Percentiles rank a stretch among this genome's conserved stretches.
Conservation (phyloP, 2,888 invertebrate species). For the Apomyelois bistriatella region DNA sequence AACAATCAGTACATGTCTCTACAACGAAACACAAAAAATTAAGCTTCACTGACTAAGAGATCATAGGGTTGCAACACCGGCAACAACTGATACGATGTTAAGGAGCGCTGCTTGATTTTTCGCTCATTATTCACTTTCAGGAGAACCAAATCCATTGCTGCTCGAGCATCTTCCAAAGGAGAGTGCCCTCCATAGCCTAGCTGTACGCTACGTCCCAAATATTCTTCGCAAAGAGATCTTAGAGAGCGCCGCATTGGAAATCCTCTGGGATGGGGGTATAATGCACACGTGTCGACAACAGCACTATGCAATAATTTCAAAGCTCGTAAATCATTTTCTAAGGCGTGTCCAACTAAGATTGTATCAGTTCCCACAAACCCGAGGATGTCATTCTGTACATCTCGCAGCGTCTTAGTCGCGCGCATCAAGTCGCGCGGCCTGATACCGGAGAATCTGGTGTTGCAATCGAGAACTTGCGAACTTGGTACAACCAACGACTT, state of each 20-base stretch:
- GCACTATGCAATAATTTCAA: slow-evolving; percentile 90
- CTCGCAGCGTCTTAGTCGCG: slow-evolving; percentile 84
- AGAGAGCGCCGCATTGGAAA: slow-evolving; percentile 91
- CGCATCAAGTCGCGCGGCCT: slow-evolving; percentile 79
- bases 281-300: slow-evolving; percentile 93
- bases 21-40: slow-evolving; percentile 40
- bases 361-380: slow-evolving; percentile 89
- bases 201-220: slow-evolving; percentile 91
- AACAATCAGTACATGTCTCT: slow-evolving; percentile 48
- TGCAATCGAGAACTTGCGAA: slow-evolving; percentile 92
- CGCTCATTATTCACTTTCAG: slow-evolving; percentile 81
- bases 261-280: slow-evolving; percentile 93
- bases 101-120: slow-evolving; percentile 30
- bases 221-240: slow-evolving; percentile 85
- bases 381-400: slow-evolving; percentile 93
- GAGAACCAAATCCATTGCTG: slow-evolving; percentile 93
- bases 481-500: slow-evolving; percentile 92
- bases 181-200: slow-evolving; percentile 87
- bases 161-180: slow-evolving; percentile 94
- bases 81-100: slow-evolving; percentile 35
- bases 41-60: slow-evolving; percentile 69
- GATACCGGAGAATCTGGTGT: slow-evolving; percentile 97
- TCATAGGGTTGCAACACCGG: slow-evolving; percentile 66
- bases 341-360: slow-evolving; percentile 95
- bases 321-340: slow-evolving; percentile 95